Conservation (phyloP, 2,113 vertebrate species). For the Thunnus maccoyii region DNA sequence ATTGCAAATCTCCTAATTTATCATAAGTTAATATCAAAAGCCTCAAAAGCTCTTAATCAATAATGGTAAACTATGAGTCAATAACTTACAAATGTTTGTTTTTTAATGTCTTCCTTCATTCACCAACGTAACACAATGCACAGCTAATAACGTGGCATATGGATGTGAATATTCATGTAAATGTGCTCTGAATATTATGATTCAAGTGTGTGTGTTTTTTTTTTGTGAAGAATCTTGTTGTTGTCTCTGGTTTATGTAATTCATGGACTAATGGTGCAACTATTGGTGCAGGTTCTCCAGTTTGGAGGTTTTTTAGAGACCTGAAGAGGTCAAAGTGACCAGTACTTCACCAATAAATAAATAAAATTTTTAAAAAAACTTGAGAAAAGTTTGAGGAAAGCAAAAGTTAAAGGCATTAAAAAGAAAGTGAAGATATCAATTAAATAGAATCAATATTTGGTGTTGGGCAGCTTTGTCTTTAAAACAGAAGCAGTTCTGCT, state of each 20-base stretch:
- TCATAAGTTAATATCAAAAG: background rate
- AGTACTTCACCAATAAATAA: too few relatives aligned
- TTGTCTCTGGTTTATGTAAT: background rate
- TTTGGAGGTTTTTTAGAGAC: too few relatives aligned
- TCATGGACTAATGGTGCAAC: background rate
- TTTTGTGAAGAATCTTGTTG: background rate
- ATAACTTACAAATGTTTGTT: background rate
- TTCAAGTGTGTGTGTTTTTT: background rate
- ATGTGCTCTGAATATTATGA: background rate
- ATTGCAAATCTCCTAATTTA: background rate
- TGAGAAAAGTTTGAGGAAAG: too few relatives aligned
- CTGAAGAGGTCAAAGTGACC: too few relatives aligned
- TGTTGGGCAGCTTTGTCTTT: too few relatives aligned
- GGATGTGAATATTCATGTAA: conserved; percentile 38
- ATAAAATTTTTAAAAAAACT: too few relatives aligned
- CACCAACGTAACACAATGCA: background rate
- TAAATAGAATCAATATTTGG: too few relatives aligned
- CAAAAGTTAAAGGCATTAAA: too few relatives aligned
- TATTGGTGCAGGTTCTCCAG: too few relatives aligned
- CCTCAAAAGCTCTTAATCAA: background rate
- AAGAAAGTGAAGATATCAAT: too few relatives aligned
- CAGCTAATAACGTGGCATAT: background rate
- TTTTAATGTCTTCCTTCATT: background rate
- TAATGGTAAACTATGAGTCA: background rate
- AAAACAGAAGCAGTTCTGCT: too few relatives aligned